These are phyloP conservation scores for Phortica variegata DNA, from an alignment of 1,140 invertebrate genomes.

Conservation along the genomic window DNA sequence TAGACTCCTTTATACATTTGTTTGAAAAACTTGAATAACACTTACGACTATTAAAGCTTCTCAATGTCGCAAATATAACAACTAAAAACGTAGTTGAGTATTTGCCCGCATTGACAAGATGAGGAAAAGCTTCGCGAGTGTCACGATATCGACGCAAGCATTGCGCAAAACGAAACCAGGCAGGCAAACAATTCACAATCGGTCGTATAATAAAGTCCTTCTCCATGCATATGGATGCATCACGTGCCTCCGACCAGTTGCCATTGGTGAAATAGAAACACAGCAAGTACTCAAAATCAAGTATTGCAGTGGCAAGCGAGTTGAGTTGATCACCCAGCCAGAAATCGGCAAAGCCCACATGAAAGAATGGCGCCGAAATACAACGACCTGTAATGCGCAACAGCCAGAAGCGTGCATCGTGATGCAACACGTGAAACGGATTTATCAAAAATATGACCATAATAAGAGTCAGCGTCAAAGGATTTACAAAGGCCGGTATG, in stretches of 20 bases:
- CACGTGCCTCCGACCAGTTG: constrained; percentile 67
- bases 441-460: constrained; percentile 89
- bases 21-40: not conserved
- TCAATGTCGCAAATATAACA: constrained; percentile 81
- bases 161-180: constrained; percentile 97
- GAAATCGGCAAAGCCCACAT: constrained; percentile 98
- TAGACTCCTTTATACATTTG: not conserved
- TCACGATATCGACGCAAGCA: constrained; percentile 92
- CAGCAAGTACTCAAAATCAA: constrained; percentile 93
- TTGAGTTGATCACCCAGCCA: constrained; percentile 99
- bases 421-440: constrained; percentile 87
- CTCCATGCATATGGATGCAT: constrained; percentile 65
- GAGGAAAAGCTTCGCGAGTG: constrained; percentile 88
- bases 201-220: constrained; percentile 70
- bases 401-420: constrained; percentile 87
- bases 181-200: constrained; percentile 87
- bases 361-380: constrained; percentile 88
- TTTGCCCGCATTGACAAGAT: constrained; percentile 96
- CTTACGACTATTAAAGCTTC: constrained; percentile 67
- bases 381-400: constrained; percentile 77
- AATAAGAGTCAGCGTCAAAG: constrained; percentile 81
- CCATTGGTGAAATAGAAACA: constrained; percentile 78
- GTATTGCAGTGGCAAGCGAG: constrained; percentile 82
- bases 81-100: constrained; percentile 98
- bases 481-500: constrained; percentile 89